Conservation (phyloP, 2,113 vertebrate genomes). For the Callorhinus ursinus region DNA sequence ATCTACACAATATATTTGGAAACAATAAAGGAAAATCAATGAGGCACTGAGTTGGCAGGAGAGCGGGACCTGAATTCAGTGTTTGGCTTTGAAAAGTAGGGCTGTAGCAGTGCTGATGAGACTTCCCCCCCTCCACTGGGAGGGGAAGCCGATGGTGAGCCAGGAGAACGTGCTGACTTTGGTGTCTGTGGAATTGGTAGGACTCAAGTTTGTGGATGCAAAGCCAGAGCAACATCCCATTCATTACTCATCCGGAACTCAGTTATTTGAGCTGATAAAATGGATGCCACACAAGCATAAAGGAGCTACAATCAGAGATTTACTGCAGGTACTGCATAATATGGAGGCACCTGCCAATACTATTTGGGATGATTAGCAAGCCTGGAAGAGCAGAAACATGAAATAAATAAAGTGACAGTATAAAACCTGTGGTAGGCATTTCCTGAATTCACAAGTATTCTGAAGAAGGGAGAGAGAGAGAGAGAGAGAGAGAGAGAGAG, state of each 20-base stretch:
- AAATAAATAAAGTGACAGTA: background rate
- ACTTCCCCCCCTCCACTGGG: background rate
- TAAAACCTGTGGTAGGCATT: background rate
- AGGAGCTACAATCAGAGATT: background rate
- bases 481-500: no score
- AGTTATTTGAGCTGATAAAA: background rate
- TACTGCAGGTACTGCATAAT: no score
- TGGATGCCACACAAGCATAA: no score
- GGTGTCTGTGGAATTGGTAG: background rate
- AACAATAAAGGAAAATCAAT: slow-evolving; percentile 61
- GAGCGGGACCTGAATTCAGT: background rate
- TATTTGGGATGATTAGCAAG: background rate
- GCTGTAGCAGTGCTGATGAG: background rate
- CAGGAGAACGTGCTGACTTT: background rate
- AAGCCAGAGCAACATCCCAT: background rate
- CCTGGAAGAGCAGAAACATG: background rate
- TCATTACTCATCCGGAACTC: background rate
- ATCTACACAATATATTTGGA: slow-evolving; percentile 64
- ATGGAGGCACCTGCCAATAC: background rate
- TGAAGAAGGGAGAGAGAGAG: background rate
- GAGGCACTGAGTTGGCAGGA: slow-evolving; percentile 31
- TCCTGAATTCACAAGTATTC: background rate
- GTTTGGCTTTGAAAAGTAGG: background rate
- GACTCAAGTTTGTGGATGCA: background rate
- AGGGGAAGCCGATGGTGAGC: background rate